These are phyloP conservation scores for Eidolon helvum DNA, from an alignment of 2,113 vertebrate genomes.

Conservation along the genomic window DNA sequence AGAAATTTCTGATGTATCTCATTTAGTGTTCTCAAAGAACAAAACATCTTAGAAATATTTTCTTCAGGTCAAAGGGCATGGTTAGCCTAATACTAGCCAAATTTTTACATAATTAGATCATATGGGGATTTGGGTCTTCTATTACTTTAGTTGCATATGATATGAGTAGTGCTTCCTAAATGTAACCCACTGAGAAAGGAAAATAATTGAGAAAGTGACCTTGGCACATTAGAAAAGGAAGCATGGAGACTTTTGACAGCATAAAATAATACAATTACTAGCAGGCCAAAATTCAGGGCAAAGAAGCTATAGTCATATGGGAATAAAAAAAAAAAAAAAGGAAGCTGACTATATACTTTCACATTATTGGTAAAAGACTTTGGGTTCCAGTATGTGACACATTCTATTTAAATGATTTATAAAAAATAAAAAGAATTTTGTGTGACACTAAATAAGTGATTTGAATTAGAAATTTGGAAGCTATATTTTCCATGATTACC, in stretches of 20 bases:
- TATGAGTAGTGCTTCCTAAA: conserved; percentile 54
- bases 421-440: neutral
- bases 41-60: conserved; percentile 64
- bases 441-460: neutral
- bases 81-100: conserved; percentile 64
- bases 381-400: neutral
- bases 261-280: conserved; percentile 52
- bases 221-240: conserved; percentile 38
- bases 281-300: neutral
- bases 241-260: conserved; percentile 18
- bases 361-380: neutral
- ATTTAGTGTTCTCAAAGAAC: conserved; percentile 66
- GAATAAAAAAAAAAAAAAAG: neutral
- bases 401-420: neutral
- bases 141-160: conserved; percentile 35
- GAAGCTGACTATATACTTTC: neutral
- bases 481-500: neutral
- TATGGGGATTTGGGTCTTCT: conserved; percentile 44
- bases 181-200: conserved; percentile 32
- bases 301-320: neutral
- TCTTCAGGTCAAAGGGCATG: conserved; percentile 59
- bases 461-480: conserved; percentile 3
- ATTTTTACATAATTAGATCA: conserved; percentile 71
- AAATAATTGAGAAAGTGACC: conserved; percentile 66
- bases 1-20: conserved; percentile 60